Conservation (phyloP, 2,888 invertebrate genomes). For the Tetheella fluctuosa region DNA sequence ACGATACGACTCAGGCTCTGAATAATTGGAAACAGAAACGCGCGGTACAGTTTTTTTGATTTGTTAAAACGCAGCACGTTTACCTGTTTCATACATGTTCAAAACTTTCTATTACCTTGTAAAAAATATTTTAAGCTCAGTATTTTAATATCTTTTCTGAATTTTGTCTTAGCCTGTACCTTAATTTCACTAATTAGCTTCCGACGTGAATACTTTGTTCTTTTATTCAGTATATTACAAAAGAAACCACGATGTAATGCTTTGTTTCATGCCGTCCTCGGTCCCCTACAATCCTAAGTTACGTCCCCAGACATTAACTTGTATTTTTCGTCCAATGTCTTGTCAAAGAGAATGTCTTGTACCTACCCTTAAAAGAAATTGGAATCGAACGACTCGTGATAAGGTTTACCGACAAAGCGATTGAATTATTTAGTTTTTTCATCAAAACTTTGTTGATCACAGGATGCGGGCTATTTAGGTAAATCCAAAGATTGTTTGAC, state of each 20-base stretch:
- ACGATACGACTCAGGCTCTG: constrained; percentile 38
- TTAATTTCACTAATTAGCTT: background rate
- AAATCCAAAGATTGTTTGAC: too few species aligned
- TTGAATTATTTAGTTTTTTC: background rate
- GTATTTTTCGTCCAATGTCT: constrained; percentile 9
- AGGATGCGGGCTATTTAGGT: too few species aligned
- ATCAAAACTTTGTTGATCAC: background rate
- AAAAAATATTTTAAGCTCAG: too few species aligned
- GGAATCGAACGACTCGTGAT: too few species aligned
- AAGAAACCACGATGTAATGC: background rate
- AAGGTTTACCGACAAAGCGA: background rate
- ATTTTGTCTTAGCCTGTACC: background rate
- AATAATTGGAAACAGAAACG: constrained; percentile 58
- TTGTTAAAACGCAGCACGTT: constrained; percentile 13
- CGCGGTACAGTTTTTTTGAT: constrained; percentile 35
- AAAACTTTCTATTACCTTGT: background rate
- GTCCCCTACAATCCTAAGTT: constrained; percentile 13
- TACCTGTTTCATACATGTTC: background rate
- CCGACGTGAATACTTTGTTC: background rate
- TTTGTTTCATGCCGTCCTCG: constrained; percentile 7
- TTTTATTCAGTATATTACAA: constrained; percentile 1
- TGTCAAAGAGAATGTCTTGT: constrained; percentile 13
- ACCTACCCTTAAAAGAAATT: background rate
- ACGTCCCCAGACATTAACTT: constrained; percentile 18
- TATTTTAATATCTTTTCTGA: too few species aligned